phyloP scores from a whole-genome alignment of 2,888 invertebrate genomes.

The Sarcophaga carnaria region DNA sequence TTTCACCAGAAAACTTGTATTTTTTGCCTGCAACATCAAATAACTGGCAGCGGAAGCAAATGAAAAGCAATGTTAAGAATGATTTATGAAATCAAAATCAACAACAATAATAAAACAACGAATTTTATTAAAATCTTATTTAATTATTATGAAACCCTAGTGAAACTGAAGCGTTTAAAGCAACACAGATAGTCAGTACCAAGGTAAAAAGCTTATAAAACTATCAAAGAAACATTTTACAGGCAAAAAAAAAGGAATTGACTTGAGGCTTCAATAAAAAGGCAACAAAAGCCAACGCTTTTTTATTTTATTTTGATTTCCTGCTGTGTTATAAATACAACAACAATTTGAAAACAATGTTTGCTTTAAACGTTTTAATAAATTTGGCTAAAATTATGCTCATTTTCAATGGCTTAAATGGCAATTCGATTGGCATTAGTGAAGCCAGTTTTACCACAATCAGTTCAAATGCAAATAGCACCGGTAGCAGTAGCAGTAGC shows the following conservation, averaged over 20 bases:
- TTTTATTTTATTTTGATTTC: not conserved
- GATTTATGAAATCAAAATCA: slow-evolving; percentile 25
- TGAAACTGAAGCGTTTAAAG: slow-evolving; percentile 60
- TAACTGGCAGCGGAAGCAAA: slow-evolving; percentile 12
- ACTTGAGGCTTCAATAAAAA: not conserved
- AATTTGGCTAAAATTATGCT: slow-evolving; percentile 63
- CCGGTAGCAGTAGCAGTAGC: not conserved
- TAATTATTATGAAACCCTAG: slow-evolving; percentile 34
- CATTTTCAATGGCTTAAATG: slow-evolving; percentile 46
- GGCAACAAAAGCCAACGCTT: not conserved
- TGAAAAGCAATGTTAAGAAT: slow-evolving; percentile 59
- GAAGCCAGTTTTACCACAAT: not conserved
- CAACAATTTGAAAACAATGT: slow-evolving; percentile 38
- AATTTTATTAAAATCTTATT: slow-evolving; percentile 52
- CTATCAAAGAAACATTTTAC: not conserved
- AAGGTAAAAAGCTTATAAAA: not conserved
- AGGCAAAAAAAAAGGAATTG: not conserved
- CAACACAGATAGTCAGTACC: slow-evolving; percentile 51
- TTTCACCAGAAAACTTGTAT: too few species aligned
- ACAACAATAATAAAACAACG: slow-evolving; percentile 34
- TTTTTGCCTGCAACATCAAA: not conserved
- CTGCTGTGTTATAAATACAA: not conserved
- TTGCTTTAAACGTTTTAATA: slow-evolving; percentile 34
- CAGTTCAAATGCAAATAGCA: not conserved
- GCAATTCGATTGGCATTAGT: not conserved